phyloP scores from a whole-genome alignment of 2,113 vertebrate genomes.

The Centropus bengalensis region DNA sequence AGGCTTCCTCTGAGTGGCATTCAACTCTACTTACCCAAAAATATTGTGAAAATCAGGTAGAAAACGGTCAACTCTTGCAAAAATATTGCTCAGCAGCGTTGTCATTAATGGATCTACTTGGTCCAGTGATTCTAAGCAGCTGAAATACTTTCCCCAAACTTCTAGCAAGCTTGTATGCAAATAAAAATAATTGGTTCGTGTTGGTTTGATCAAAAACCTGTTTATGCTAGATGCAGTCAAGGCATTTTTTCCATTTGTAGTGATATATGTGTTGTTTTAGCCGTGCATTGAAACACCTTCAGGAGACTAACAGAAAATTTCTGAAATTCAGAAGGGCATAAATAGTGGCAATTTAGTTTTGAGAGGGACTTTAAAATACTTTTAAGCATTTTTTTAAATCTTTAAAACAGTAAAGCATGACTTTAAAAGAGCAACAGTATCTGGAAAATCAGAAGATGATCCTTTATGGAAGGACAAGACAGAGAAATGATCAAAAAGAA shows the following conservation, averaged over 20 bases:
- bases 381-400: neutral
- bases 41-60: neutral
- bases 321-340: neutral
- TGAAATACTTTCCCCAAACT: neutral
- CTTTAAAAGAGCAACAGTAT: neutral
- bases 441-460: neutral
- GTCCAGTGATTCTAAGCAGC: neutral
- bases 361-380: neutral
- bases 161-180: neutral
- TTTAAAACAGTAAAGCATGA: neutral
- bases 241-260: neutral
- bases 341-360: neutral
- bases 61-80: neutral
- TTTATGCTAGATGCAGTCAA: neutral
- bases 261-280: neutral
- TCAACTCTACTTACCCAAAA: neutral
- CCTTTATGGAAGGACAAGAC: neutral
- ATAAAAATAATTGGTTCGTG: neutral
- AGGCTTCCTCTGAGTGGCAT: neutral
- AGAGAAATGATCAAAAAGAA: neutral
- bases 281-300: neutral
- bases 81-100: neutral
- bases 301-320: neutral
- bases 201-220: neutral
- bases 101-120: neutral